phyloP scores from a whole-genome alignment of 2,888 invertebrate genomes.

The Cheilosia pagana region DNA sequence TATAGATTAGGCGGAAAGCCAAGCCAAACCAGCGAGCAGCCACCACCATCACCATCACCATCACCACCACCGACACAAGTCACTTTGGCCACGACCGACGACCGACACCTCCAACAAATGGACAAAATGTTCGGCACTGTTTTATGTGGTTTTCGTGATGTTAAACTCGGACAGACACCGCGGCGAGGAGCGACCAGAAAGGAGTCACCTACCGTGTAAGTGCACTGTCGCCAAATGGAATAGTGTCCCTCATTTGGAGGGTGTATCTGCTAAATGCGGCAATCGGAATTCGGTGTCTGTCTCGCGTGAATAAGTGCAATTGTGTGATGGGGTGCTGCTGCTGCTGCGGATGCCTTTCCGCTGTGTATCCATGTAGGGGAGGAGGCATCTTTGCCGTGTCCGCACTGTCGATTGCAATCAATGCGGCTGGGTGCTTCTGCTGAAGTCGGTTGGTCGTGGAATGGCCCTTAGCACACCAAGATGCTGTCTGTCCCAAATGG shows the following conservation, averaged over 20 bases:
- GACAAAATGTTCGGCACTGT: conserved; percentile 74
- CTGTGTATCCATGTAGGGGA: conserved; percentile 55
- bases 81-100: conserved; percentile 32
- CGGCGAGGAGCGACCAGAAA: conserved; percentile 5
- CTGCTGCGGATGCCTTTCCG: conserved; percentile 71
- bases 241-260: conserved; percentile 53
- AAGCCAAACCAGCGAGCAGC: conserved; percentile 71
- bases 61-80: conserved; percentile 12
- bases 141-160: conserved; percentile 75
- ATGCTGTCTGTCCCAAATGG: conserved; percentile 69
- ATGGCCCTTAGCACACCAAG: conserved; percentile 68
- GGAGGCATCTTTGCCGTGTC: not conserved
- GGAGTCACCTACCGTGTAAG: conserved; percentile 72
- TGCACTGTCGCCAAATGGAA: conserved; percentile 54
- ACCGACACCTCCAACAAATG: conserved; percentile 45
- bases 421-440: conserved; percentile 54
- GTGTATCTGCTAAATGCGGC: conserved; percentile 73
- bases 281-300: conserved; percentile 66
- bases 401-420: conserved; percentile 73
- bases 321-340: conserved; percentile 17
- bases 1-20: conserved; percentile 68
- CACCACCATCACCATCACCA: conserved; percentile 39
- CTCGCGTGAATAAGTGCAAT: conserved; percentile 22
- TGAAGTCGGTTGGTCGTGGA: conserved; percentile 58
- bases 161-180: conserved; percentile 39